phyloP scores from a whole-genome alignment of 2,797 vertebrate species.

The Peromyscus eremicus region DNA sequence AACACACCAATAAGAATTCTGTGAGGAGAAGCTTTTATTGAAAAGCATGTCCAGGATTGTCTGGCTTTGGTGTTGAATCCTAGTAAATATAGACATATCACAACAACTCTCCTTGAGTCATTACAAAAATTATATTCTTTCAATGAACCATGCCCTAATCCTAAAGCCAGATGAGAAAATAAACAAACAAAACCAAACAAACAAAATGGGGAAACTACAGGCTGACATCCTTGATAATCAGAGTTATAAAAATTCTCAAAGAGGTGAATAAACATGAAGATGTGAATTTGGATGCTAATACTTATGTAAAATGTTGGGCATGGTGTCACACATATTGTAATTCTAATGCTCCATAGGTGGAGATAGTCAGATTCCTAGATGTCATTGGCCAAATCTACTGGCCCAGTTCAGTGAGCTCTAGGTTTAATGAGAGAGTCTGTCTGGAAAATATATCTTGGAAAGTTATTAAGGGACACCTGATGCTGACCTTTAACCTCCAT shows the following conservation, averaged over 20 bases:
- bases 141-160: not conserved
- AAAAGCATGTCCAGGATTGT: not conserved
- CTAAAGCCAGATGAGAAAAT: not conserved
- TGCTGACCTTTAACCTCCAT: not conserved
- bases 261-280: not conserved
- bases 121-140: not conserved
- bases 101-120: not conserved
- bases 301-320: not conserved
- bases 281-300: not conserved
- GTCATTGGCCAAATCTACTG: not conserved
- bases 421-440: not conserved
- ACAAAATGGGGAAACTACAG: not conserved
- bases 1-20: not conserved
- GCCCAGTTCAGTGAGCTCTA: not conserved
- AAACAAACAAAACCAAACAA: not conserved
- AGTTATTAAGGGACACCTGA: not conserved
- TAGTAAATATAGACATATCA: not conserved
- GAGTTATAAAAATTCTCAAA: not conserved
- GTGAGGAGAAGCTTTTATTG: not conserved
- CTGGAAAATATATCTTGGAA: not conserved
- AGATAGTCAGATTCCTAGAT: not conserved
- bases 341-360: not conserved
- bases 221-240: not conserved
- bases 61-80: not conserved
- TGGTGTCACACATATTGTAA: too few species aligned